Evolutionary conservation across 2,888 invertebrate species (phyloP), one percentile per base, ranked within the genome.

Genomic region (Epinotia brunnichana): DNA sequence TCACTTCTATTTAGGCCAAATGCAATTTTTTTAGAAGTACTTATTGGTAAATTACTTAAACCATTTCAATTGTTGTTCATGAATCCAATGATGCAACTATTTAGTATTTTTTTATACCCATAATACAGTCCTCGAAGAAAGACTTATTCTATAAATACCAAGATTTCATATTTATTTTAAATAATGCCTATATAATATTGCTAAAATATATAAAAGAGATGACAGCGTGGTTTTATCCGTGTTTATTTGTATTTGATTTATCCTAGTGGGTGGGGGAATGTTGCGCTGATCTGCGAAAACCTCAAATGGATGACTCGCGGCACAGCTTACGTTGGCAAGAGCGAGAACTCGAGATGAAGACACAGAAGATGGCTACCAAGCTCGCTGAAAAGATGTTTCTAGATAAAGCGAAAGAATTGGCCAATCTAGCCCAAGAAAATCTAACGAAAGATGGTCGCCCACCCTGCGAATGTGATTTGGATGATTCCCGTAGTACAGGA

Each of bases 241-340:
- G 13, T 48, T 48, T 4, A 48, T 48, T 48, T 13, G n/a, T 44
- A 21, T 29, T 7, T 51, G 9, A 15, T 15, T 48, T 57, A 29
- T 73, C 76, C 4, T 70, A 92, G 92, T 92, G 92, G 92, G 83
- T 91, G 44, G 90, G 90, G 17, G 76, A 77, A 61, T 81, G 87
- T 2, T 92, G 92, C 74, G 90, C 86, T 13, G 90, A 91, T 74
- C 71, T 21, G 11, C 48, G 15, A 17, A 64, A 29, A 15, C 69
- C 35, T 74, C 75, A 3, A 64, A 64, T 35, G 35, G 1, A 35
- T 9, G 81, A 82, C 2, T 74, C 74, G 3, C 74, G 35, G 4
- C 79, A 84, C 10, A 75, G 74, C 10, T 81, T 82, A 39, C 84
- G 82, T 0, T 87, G 87, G 85, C 84, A 89, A 75, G 77, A 86